These are phyloP conservation scores for Chelidonichthys spinosus DNA, from an alignment of 2,797 vertebrate species.

Conservation along the genomic window DNA sequence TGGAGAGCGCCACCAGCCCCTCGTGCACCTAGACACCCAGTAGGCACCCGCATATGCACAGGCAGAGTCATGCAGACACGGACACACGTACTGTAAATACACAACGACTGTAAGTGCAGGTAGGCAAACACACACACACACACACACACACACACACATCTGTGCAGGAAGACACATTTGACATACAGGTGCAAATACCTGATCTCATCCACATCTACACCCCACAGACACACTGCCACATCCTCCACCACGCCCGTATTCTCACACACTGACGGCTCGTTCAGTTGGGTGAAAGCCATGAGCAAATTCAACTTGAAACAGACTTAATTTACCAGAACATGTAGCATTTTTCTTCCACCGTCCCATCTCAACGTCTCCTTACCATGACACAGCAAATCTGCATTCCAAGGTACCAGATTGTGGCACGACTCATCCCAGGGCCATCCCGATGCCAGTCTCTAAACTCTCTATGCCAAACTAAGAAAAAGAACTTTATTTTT, in stretches of 20 bases:
- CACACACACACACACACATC: constrained; percentile 14
- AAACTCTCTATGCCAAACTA: constrained; percentile 89
- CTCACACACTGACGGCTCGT: constrained; percentile 44
- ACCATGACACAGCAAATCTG: constrained; percentile 38
- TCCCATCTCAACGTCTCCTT: constrained; percentile 44
- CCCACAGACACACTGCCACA: constrained; percentile 33
- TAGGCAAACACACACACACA: constrained; percentile 41
- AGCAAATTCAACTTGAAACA: constrained; percentile 37
- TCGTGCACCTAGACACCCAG: constrained; percentile 89
- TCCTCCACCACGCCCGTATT: constrained; percentile 15
- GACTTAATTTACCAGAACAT: constrained; percentile 66
- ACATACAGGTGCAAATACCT: constrained; percentile 22
- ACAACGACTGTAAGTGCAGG: constrained; percentile 67
- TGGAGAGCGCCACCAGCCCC: constrained; percentile 98
- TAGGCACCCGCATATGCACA: constrained; percentile 45
- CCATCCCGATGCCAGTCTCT: constrained; percentile 76
- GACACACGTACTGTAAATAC: constrained; percentile 76
- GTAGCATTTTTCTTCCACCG: constrained; percentile 77
- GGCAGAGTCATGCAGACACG: constrained; percentile 59
- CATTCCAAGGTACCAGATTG: constrained; percentile 55
- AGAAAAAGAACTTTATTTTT: constrained; percentile 84
- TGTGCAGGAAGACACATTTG: constrained; percentile 42
- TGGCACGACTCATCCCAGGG: constrained; percentile 67
- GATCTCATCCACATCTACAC: constrained; percentile 32
- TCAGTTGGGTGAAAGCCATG: constrained; percentile 9